Base-by-base conservation (phyloP, 2,888 invertebrate genomes). In the Lasioglossum villosulum region DNA sequence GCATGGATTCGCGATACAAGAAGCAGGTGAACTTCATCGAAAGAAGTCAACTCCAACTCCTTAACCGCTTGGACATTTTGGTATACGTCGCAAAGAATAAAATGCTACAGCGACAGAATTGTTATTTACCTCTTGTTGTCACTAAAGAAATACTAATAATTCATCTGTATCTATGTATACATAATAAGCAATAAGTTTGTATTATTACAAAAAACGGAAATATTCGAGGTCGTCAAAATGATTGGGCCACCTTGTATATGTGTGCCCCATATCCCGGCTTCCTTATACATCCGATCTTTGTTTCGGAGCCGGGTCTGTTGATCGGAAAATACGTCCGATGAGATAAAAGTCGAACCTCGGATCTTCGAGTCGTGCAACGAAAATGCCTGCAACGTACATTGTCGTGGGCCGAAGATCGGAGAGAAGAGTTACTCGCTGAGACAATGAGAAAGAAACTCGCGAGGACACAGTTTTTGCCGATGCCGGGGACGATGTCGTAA, bases 311-410 rank as follows among this genome's bases (percentile, higher is more conserved):
- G 72, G 45, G 52, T 79, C 27, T 14, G 48, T 45, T 79, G 84
- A 84, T 83, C 82, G 66, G 56, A 45, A 84, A 72, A 84, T 84
- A 84, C 84, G 75, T 27, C 56, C 56, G 19, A 37, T n/a, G 77
- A 74, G 76, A 78, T 82, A 71, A 82, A 59, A 74, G 78, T 68
- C 63, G 78, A 84, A 59, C 45, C 82, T 45, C 70, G 70, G 63
- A 48, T 72, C 72, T 23, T 16, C 34, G 56, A 27, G 59, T 84
- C 48, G 84, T 45, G 48, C 34, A 23, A 59, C 48, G 70, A 70
- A 70, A 68, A 48, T 73, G 45, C 39, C 42, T 48, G 16, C 34
- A 27, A 23, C 23, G 23, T 19, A 73, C 73, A 81, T 66, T 4
- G 72, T 52, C 76, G 59, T 39, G 16, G 48, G 71, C 12, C 27